Conservation (phyloP, 2,113 vertebrate species). For the Protomyctophum bolini region DNA sequence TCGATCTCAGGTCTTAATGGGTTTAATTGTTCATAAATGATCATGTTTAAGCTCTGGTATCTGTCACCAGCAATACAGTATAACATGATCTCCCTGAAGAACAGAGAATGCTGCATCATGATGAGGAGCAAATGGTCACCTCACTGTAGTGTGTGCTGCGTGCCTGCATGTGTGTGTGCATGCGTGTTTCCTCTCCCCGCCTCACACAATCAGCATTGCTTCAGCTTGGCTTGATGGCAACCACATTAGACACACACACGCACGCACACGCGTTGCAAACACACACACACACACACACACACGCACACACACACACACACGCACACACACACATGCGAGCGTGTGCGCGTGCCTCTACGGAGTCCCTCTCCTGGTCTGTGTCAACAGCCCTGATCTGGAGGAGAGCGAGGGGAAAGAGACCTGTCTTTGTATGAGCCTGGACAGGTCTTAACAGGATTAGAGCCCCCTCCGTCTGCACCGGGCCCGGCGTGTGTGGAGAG, state of each 20-base stretch:
- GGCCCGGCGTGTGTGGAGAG: slow-evolving; percentile 31
- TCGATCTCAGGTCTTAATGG: too few species aligned
- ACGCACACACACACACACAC: too few species aligned
- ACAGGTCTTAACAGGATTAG: slow-evolving; percentile 72
- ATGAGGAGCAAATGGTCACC: slow-evolving; percentile 18
- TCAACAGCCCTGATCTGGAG: slow-evolving; percentile 51
- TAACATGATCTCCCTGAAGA: not conserved
- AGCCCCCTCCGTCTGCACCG: slow-evolving; percentile 35
- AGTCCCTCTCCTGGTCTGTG: slow-evolving; percentile 37
- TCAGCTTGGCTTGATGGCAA: slow-evolving; percentile 44
- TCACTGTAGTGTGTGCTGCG: not conserved
- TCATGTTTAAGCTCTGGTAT: too few species aligned
- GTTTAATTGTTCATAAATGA: too few species aligned
- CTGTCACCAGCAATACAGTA: not conserved
- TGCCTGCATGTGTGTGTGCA: too few species aligned
- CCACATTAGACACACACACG: slow-evolving; percentile 46
- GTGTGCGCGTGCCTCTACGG: not conserved
- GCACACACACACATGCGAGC: too few species aligned
- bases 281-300: too few species aligned
- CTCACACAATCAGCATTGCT: slow-evolving; percentile 21
- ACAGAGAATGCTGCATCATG: not conserved
- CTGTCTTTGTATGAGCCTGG: slow-evolving; percentile 63
- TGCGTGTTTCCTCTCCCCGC: not conserved
- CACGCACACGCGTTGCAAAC: too few species aligned
- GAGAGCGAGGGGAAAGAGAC: slow-evolving; percentile 39